These are phyloP conservation scores for Mastigias papua DNA, from an alignment of 30 jellyfish, hydroid and myxozoan species.

Conservation along the genomic window DNA sequence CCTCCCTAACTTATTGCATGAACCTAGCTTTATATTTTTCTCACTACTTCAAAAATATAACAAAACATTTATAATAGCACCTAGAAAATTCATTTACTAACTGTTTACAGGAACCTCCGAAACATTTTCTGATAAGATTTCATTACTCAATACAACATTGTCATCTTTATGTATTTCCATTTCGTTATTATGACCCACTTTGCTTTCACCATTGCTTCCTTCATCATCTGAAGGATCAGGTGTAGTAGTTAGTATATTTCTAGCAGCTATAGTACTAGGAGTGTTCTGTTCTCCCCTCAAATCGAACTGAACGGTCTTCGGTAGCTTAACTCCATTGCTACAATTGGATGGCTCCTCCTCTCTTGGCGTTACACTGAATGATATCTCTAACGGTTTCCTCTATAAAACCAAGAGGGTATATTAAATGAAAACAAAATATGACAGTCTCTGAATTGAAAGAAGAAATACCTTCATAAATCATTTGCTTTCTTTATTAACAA, in stretches of 20 bases:
- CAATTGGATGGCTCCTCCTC: slow-evolving; percentile 12
- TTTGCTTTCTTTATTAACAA: background rate
- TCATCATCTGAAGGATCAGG: slow-evolving; percentile 81
- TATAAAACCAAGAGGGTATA: too few relatives aligned
- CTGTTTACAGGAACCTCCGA: slow-evolving; percentile 49
- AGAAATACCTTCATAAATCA: too few relatives aligned
- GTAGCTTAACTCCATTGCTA: background rate
- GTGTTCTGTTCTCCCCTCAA: slow-evolving; percentile 49
- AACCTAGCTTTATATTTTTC: too few relatives aligned
- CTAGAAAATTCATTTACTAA: background rate
- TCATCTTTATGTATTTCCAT: slow-evolving; percentile 58
- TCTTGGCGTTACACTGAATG: slow-evolving; percentile 81
- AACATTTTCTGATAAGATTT: background rate
- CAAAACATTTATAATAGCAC: background rate
- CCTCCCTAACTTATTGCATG: too few relatives aligned
- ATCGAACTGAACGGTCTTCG: slow-evolving; percentile 35
- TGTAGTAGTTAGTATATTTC: slow-evolving; percentile 59
- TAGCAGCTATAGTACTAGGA: slow-evolving; percentile 58
- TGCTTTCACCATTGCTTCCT: slow-evolving; percentile 12
- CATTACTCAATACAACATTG: slow-evolving; percentile 17
- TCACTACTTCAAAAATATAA: background rate
- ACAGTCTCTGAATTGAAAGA: too few relatives aligned
- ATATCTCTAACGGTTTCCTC: slow-evolving; percentile 92
- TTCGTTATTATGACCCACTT: slow-evolving; percentile 8
- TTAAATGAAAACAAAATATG: too few relatives aligned